A percentile compares a stretch with the other conserved stretches of the same genome.
phyloP scores from a whole-genome alignment of 2,797 vertebrate genomes.

The Telmatherina bonti region DNA sequence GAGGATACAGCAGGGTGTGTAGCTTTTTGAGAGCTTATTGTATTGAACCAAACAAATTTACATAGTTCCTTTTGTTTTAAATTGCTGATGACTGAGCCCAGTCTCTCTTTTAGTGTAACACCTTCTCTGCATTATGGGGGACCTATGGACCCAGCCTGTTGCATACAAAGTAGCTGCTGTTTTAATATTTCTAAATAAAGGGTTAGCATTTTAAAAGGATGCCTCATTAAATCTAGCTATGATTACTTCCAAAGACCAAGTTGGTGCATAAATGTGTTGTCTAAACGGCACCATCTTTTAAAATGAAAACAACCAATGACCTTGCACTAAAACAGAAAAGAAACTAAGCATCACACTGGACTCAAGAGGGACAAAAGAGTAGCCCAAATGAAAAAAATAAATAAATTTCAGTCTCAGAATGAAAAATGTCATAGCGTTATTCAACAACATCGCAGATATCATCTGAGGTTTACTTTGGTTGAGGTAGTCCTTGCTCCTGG shows the following conservation, averaged over 20 bases:
- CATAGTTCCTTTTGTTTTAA: not conserved
- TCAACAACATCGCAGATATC: too few relatives aligned
- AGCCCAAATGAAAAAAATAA: too few relatives aligned
- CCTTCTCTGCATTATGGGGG: not conserved
- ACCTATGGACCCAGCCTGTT: not conserved
- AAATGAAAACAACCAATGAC: too few relatives aligned
- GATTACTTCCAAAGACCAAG: not conserved
- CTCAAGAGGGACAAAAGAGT: too few relatives aligned
- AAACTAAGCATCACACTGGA: too few relatives aligned
- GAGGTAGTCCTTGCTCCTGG: too few relatives aligned
- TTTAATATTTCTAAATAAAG: not conserved
- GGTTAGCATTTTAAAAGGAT: not conserved
- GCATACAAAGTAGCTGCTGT: not conserved
- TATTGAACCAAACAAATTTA: conserved; percentile 6
- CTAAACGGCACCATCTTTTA: too few relatives aligned
- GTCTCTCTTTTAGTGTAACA: not conserved
- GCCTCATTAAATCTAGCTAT: too few relatives aligned
- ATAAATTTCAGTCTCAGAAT: too few relatives aligned
- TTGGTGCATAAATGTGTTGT: not conserved
- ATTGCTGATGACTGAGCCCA: not conserved
- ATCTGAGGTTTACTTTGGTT: too few relatives aligned
- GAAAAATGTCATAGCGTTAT: too few relatives aligned
- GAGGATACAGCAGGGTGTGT: conserved; percentile 17
- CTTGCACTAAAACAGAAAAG: too few relatives aligned
- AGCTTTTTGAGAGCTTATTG: conserved; percentile 20